Evolutionary conservation across 1,140 invertebrate species (phyloP).

Genomic region (Limonius californicus): DNA sequence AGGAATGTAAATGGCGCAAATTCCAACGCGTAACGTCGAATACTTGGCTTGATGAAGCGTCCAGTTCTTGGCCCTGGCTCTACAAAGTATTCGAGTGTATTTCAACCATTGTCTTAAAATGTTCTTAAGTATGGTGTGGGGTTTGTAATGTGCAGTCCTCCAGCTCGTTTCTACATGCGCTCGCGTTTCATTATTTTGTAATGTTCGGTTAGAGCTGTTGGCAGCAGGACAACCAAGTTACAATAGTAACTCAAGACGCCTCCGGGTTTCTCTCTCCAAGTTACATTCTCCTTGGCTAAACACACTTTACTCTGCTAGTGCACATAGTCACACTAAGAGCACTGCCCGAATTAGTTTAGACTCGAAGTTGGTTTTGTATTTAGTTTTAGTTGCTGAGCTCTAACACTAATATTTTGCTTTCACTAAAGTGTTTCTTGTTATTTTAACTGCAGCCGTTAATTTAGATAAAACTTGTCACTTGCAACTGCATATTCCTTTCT

Average conservation of each 20-base stretch:
- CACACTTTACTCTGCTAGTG: slow-evolving; percentile 28
- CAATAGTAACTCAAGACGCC: slow-evolving; percentile 21
- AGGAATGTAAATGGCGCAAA: slow-evolving; percentile 43
- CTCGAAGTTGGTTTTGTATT: slow-evolving; percentile 34
- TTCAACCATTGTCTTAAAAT: slow-evolving; percentile 28
- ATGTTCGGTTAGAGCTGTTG: slow-evolving; percentile 12
- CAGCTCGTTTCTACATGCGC: slow-evolving; percentile 1
- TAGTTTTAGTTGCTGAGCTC: slow-evolving; percentile 32
- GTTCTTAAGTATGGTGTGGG: slow-evolving; percentile 23
- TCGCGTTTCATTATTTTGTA: background rate
- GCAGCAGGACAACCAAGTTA: slow-evolving; percentile 29
- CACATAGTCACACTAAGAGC: slow-evolving; percentile 30
- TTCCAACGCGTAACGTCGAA: slow-evolving; percentile 42
- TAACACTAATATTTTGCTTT: slow-evolving; percentile 28
- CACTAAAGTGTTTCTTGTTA: slow-evolving; percentile 13
- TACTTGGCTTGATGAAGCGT: slow-evolving; percentile 43
- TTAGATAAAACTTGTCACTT: slow-evolving; percentile 10
- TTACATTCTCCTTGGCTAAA: slow-evolving; percentile 25
- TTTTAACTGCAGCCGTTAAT: slow-evolving; percentile 12
- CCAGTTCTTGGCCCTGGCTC: slow-evolving; percentile 32
- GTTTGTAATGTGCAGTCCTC: slow-evolving; percentile 16
- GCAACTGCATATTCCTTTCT: background rate
- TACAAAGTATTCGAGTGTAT: slow-evolving; percentile 26
- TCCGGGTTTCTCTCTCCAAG: slow-evolving; percentile 26
- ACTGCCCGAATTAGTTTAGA: slow-evolving; percentile 33